A percentile compares a stretch with the other conserved stretches of the same genome.
These are phyloP conservation scores for Tuta absoluta DNA, from an alignment of 2,888 invertebrate genomes.

Conservation along the genomic window DNA sequence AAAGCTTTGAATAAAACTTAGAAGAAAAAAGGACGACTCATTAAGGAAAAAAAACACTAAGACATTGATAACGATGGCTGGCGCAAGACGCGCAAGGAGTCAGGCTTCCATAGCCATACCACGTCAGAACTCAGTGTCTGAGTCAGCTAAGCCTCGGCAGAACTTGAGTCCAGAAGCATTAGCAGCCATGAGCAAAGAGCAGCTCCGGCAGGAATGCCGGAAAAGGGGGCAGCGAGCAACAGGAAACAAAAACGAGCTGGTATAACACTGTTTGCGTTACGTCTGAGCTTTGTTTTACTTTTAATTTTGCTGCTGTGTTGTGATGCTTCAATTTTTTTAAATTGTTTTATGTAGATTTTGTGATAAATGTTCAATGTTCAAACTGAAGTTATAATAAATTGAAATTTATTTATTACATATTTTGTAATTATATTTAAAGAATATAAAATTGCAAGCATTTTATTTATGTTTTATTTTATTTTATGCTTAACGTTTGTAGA, in stretches of 20 bases:
- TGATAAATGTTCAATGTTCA: conserved; percentile 21
- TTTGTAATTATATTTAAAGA: conserved; percentile 21
- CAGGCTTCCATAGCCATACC: conserved; percentile 69
- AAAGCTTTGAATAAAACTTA: conserved; percentile 4
- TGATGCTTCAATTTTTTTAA: conserved; percentile 57
- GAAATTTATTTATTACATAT: background rate
- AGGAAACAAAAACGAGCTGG: conserved; percentile 87
- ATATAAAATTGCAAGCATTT: conserved; percentile 16
- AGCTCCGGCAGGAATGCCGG: conserved; percentile 85
- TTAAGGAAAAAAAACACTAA: background rate
- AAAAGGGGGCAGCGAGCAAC: conserved; percentile 85
- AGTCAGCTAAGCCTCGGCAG: conserved; percentile 70
- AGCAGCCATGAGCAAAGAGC: conserved; percentile 84
- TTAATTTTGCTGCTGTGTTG: conserved; percentile 62
- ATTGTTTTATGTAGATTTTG: conserved; percentile 33
- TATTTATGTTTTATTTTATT: conserved; percentile 20
- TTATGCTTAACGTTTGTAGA: background rate
- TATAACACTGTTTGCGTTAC: conserved; percentile 75
- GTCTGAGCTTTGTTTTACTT: conserved; percentile 61
- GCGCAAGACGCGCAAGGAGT: conserved; percentile 71
- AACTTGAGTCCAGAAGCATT: conserved; percentile 75
- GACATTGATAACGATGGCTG: conserved; percentile 51
- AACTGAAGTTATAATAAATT: background rate
- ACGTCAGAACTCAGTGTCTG: conserved; percentile 69
- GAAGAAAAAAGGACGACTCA: conserved; percentile 2